Conservation (phyloP, 2,888 invertebrate species). For the Vandiemenella viatica region DNA sequence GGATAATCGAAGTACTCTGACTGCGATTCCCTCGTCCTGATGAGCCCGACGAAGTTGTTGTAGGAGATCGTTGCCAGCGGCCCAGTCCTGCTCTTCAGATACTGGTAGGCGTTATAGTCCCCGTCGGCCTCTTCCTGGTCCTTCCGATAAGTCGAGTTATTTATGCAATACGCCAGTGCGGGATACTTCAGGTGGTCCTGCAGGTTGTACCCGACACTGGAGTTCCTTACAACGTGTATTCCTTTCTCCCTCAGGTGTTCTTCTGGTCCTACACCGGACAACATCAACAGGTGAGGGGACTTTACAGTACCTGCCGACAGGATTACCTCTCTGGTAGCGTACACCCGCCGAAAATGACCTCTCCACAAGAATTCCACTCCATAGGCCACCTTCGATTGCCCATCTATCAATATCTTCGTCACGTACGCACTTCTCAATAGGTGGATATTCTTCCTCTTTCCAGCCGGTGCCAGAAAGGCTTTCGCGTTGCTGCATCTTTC, state of each 20-base stretch:
- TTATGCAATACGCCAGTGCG: neutral
- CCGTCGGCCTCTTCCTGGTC: neutral
- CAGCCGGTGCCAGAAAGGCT: slow-evolving; percentile 44
- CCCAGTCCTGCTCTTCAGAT: slow-evolving; percentile 32
- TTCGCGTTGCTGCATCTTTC: slow-evolving; percentile 39
- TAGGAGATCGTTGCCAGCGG: slow-evolving; percentile 29
- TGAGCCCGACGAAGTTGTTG: too few relatives aligned
- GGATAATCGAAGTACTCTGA: too few relatives aligned
- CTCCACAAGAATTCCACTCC: slow-evolving; percentile 51
- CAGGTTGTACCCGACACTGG: slow-evolving; percentile 27
- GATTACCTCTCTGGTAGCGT: slow-evolving; percentile 31
- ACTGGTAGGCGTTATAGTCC: slow-evolving; percentile 25
- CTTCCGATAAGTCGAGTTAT: neutral
- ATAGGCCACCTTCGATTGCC: slow-evolving; percentile 41
- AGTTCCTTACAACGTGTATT: slow-evolving; percentile 20
- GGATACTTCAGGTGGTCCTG: slow-evolving; percentile 25
- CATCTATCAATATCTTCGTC: slow-evolving; percentile 50
- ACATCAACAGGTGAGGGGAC: slow-evolving; percentile 42
- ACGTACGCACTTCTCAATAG: slow-evolving; percentile 45
- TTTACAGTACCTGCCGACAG: slow-evolving; percentile 40
- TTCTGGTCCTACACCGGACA: slow-evolving; percentile 39
- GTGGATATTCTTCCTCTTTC: slow-evolving; percentile 46
- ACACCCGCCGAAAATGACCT: slow-evolving; percentile 26
- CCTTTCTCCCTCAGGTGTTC: slow-evolving; percentile 26
- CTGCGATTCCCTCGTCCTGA: too few relatives aligned